Conservation (phyloP, 2,888 invertebrate species). For the Aproaerema taeniolella region DNA sequence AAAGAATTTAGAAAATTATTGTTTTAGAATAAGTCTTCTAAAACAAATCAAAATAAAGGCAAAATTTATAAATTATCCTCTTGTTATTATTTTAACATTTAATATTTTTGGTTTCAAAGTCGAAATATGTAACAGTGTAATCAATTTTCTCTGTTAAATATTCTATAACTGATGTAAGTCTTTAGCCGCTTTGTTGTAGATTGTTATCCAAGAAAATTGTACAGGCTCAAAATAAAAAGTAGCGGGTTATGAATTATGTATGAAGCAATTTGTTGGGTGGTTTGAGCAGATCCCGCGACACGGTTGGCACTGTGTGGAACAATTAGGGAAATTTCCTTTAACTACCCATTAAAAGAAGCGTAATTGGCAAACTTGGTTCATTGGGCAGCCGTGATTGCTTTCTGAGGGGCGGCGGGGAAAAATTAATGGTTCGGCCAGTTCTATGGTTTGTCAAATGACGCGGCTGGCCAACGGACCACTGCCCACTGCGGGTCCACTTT, state of each 20-base stretch:
- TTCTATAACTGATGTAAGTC: neutral
- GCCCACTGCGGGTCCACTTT: no score
- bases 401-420: conserved; percentile 46
- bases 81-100: no score
- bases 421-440: conserved; percentile 48
- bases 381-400: conserved; percentile 60
- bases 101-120: no score
- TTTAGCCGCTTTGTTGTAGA: conserved; percentile 10
- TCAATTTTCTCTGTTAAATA: neutral
- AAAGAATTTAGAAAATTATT: no score
- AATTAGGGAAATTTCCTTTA: conserved; percentile 56
- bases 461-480: conserved; percentile 16
- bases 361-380: conserved; percentile 66
- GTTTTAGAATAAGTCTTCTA: no score
- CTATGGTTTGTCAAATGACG: conserved; percentile 39
- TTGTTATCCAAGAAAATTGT: conserved; percentile 16
- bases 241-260: conserved; percentile 33
- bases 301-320: conserved; percentile 40
- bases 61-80: no score
- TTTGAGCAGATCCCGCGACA: conserved; percentile 31
- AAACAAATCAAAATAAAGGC: no score
- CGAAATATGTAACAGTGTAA: no score
- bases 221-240: conserved; percentile 21
- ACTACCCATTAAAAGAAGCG: conserved; percentile 58
- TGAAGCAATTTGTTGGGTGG: conserved; percentile 30